phyloP scores from a whole-genome alignment of 2,113 vertebrate genomes.

The Nibea albiflora region DNA sequence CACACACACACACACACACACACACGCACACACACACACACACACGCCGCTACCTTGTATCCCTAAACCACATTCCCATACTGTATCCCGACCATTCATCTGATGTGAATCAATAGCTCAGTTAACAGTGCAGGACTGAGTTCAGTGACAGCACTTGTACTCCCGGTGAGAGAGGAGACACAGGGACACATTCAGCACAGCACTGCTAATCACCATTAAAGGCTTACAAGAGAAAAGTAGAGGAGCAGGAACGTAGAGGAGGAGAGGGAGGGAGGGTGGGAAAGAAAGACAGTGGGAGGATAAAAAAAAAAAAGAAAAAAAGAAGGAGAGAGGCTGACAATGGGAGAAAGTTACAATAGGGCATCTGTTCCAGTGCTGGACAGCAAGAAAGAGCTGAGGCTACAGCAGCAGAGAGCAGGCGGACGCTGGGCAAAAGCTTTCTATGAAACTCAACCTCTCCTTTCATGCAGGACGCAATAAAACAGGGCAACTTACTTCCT shows the following conservation, averaged over 20 bases:
- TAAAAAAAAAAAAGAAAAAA: constrained; percentile 23
- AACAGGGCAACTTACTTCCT: constrained; percentile 16
- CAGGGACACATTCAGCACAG: constrained; percentile 59
- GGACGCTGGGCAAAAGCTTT: not conserved
- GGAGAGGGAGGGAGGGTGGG: constrained; percentile 28
- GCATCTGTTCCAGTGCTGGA: constrained; percentile 53
- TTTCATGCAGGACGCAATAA: constrained; percentile 15
- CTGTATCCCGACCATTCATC: constrained; percentile 71
- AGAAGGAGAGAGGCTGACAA: constrained; percentile 36
- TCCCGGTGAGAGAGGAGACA: constrained; percentile 59
- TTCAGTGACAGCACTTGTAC: constrained; percentile 68
- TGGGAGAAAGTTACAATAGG: constrained; percentile 54
- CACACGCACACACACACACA: constrained; percentile 5
- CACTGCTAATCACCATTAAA: constrained; percentile 72
- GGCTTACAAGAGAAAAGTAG: constrained; percentile 65
- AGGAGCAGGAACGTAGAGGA: constrained; percentile 27
- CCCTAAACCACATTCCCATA: constrained; percentile 46
- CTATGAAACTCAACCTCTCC: not conserved
- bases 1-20: constrained; percentile 18
- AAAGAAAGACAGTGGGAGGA: constrained; percentile 15
- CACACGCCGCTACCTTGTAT: constrained; percentile 3
- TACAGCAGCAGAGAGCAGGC: constrained; percentile 16
- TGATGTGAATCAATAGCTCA: constrained; percentile 70
- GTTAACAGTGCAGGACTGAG: constrained; percentile 66
- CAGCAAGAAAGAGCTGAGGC: constrained; percentile 32